phyloP scores from a whole-genome alignment of 2,797 vertebrate genomes.

The Odontamblyopus rebecca region DNA sequence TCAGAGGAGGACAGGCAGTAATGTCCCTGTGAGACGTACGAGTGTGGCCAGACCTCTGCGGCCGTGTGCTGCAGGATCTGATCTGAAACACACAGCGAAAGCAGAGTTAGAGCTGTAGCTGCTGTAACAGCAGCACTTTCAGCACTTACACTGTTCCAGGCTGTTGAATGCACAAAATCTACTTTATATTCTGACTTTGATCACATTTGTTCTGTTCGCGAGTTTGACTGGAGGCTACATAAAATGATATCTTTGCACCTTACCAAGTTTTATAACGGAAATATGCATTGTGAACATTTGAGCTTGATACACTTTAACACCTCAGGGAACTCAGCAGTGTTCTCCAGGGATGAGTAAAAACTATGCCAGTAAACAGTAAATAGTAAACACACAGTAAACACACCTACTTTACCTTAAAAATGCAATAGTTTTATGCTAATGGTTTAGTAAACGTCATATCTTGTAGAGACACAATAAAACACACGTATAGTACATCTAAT shows the following conservation, averaged over 20 bases:
- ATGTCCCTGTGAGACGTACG: slow-evolving; percentile 96
- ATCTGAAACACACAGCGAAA: slow-evolving; percentile 55
- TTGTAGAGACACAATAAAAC: slow-evolving; percentile 26
- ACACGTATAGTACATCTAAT: slow-evolving; percentile 9
- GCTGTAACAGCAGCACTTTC: neutral
- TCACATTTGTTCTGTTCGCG: slow-evolving; percentile 10
- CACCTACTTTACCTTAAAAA: slow-evolving; percentile 30
- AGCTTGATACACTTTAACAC: slow-evolving; percentile 29
- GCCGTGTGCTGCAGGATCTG: slow-evolving; percentile 94
- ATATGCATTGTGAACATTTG: slow-evolving; percentile 23
- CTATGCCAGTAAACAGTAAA: slow-evolving; percentile 17
- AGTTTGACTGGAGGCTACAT: slow-evolving; percentile 16
- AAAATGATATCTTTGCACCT: slow-evolving; percentile 18
- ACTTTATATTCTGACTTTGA: slow-evolving; percentile 13
- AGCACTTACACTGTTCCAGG: neutral
- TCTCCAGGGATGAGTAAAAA: slow-evolving; percentile 26
- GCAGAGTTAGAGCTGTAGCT: slow-evolving; percentile 6
- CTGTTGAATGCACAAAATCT: neutral
- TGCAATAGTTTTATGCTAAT: slow-evolving; percentile 27
- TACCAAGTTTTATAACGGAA: slow-evolving; percentile 34
- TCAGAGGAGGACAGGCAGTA: slow-evolving; percentile 98
- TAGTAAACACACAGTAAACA: neutral
- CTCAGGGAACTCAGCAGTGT: slow-evolving; percentile 30
- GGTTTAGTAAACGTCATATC: slow-evolving; percentile 14
- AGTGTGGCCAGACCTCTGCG: slow-evolving; percentile 96